Conservation (phyloP, 2,797 vertebrate species). For the Denticeps clupeoides region DNA sequence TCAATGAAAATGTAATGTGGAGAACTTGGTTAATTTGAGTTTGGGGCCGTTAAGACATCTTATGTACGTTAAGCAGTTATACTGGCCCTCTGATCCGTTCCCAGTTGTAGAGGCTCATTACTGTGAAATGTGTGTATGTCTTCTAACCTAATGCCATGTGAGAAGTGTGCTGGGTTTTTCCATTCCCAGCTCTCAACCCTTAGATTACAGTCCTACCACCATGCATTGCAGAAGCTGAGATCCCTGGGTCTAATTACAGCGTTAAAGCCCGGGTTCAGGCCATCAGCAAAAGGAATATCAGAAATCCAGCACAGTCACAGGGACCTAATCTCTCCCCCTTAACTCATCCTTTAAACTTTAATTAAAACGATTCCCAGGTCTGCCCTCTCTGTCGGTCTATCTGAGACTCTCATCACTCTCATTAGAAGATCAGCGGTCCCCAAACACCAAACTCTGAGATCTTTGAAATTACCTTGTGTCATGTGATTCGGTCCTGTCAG, state of each 20-base stretch:
- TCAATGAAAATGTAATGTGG: background rate
- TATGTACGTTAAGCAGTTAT: no score
- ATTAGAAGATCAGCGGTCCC: conserved; percentile 11
- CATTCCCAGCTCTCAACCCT: background rate
- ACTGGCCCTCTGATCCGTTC: no score
- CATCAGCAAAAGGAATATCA: conserved; percentile 3
- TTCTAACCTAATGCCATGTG: no score
- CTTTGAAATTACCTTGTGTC: conserved; percentile 6
- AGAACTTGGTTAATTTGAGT: background rate
- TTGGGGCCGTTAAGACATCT: no score
- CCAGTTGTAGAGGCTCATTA: no score
- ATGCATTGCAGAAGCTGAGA: background rate
- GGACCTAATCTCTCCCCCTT: conserved; percentile 7
- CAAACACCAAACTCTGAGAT: conserved; percentile 1
- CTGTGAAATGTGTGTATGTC: no score
- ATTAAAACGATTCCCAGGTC: conserved; percentile 7
- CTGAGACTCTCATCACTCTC: conserved; percentile 7
- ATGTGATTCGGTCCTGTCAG: background rate
- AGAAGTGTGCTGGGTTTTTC: no score
- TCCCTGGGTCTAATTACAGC: conserved; percentile 3
- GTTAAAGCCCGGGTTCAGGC: conserved; percentile 2
- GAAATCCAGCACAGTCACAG: background rate
- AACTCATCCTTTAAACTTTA: conserved; percentile 1
- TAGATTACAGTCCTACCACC: background rate
- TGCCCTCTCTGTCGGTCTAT: background rate